Evolutionary conservation across 2,888 invertebrate genomes (phyloP).

Genomic region (Augiades crinisus): DNA sequence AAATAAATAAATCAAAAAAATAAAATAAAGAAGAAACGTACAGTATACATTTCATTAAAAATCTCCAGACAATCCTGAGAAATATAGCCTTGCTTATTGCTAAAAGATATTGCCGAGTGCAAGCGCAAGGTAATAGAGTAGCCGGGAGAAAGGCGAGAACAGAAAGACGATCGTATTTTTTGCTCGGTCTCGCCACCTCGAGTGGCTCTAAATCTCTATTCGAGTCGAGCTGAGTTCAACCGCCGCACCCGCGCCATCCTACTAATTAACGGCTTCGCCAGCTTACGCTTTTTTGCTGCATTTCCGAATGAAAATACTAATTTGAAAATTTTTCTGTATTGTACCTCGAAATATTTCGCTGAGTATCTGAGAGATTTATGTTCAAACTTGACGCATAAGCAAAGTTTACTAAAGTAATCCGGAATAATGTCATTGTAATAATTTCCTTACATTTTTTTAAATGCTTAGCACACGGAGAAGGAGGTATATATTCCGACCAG

Average conservation of each 20-base stretch:
- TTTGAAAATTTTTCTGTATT: background rate
- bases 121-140: slow-evolving; percentile 16
- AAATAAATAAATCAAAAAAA: no score
- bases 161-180: slow-evolving; percentile 18
- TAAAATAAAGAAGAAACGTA: no score
- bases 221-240: slow-evolving; percentile 15
- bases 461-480: no score
- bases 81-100: background rate
- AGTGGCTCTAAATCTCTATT: slow-evolving; percentile 20
- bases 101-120: slow-evolving; percentile 2
- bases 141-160: background rate
- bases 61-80: background rate
- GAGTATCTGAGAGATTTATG: background rate
- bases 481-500: no score
- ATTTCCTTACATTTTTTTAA: no score
- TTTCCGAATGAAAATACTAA: background rate
- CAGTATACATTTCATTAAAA: background rate
- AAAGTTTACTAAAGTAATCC: no score
- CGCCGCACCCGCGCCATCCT: slow-evolving; percentile 1
- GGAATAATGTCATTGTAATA: no score
- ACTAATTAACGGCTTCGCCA: slow-evolving; percentile 8
- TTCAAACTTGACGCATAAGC: no score
- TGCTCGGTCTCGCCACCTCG: slow-evolving; percentile 21
- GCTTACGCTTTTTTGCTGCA: slow-evolving; percentile 5
- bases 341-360: background rate